phyloP scores from a whole-genome alignment of 2,888 invertebrate genomes.

The Heteromurus nitidus region DNA sequence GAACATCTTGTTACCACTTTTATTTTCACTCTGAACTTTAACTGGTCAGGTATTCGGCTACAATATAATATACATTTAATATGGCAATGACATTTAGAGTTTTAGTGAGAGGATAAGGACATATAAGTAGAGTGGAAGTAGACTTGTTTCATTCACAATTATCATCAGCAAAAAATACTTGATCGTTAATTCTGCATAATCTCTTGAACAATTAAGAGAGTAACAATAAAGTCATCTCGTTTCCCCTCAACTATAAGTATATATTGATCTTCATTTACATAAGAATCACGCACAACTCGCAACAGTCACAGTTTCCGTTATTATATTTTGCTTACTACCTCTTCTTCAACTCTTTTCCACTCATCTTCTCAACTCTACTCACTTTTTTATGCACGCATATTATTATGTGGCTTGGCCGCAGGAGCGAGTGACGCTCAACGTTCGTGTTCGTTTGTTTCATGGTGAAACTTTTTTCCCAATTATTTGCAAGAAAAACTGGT shows the following conservation, averaged over 20 bases:
- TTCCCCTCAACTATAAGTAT: background rate
- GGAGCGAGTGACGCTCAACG: too few species aligned
- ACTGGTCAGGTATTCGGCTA: background rate
- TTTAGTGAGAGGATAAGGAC: too few species aligned
- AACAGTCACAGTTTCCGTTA: too few species aligned
- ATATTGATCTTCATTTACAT: conserved; percentile 24
- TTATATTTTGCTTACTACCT: too few species aligned
- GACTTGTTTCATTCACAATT: background rate
- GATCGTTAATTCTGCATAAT: background rate
- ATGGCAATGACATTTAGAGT: too few species aligned
- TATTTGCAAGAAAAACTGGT: background rate
- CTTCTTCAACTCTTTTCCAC: too few species aligned
- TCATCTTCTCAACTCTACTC: background rate
- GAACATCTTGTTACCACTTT: background rate
- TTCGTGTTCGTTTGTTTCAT: too few species aligned
- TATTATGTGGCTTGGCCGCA: too few species aligned
- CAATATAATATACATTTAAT: too few species aligned
- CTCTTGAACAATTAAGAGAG: background rate
- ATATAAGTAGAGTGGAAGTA: too few species aligned
- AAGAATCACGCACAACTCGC: conserved; percentile 20
- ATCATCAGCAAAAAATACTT: background rate
- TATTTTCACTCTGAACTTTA: background rate
- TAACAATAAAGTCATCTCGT: background rate
- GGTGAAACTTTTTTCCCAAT: background rate
- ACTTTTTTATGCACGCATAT: background rate